Evolutionary conservation across 2,888 invertebrate genomes (phyloP), one percentile per base, ranked within the genome.

Genomic region (Dermolepida albohirtum): DNA sequence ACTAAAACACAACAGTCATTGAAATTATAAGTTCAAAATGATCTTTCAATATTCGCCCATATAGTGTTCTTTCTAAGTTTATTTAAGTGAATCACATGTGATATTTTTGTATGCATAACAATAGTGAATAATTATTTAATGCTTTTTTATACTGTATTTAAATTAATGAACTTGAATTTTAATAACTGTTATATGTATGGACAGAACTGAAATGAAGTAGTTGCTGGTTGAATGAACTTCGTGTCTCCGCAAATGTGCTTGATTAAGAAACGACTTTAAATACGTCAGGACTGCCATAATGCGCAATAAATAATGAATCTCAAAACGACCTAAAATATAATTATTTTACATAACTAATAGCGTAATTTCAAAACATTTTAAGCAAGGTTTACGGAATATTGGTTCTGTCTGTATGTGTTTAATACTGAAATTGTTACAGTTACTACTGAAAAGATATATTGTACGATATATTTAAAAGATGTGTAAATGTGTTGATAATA

Each of bases 401-500:
- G 59, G 12, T 41, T 67, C 59, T 59, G 43, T 41, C 29, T 57
- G 12, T 43, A 43, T 51, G 54, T 62, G 63, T 64, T 69, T 71
- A 69, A 68, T 68, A 68, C 70, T 49, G 34, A 62, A 71, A 70
- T 74, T 74, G 74, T 74, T 76, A 73, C 71, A 72, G 71, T 74
- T 76, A 72, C 73, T 76, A 71, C 70, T 76, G 72, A 74, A 70
- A 57, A 74, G 73, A 71, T 78, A 76, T 74, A 75, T 75, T 74
- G 73, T 74, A 73, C 67, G 72, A 72, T 69, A 74, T 71, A 74
- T 73, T 70, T 71, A 76, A 75, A 75, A 72, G 72, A 65, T 51
- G 75, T 74, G 79, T 81, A 80, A 79, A 78, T 77, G 78, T 80
- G 79, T 81, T 79, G 77, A 79, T 78, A 80, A 80, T 82, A 83